These are phyloP conservation scores for Agelastica alni DNA, from an alignment of 2,888 invertebrate species.

Conservation along the genomic window DNA sequence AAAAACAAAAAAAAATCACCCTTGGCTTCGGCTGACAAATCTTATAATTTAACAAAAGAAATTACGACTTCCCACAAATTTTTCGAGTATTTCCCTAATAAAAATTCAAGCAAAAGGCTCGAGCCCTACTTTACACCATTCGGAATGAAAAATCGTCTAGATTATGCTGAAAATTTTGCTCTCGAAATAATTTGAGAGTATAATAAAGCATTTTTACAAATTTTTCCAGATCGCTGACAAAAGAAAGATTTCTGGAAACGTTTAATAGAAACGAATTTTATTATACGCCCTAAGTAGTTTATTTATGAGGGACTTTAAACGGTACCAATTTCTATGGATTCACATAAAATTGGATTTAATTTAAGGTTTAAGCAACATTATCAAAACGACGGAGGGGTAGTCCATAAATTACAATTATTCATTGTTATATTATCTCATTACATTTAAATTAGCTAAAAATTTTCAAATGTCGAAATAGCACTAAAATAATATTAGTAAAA, in stretches of 20 bases:
- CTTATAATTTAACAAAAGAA: slow-evolving; percentile 8
- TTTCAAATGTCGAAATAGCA: too few relatives aligned
- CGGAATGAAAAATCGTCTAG: slow-evolving; percentile 23
- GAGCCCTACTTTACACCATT: slow-evolving; percentile 24
- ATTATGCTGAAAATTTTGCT: slow-evolving; percentile 16
- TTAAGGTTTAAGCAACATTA: too few relatives aligned
- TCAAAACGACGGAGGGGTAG: too few relatives aligned
- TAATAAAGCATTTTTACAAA: slow-evolving; percentile 24
- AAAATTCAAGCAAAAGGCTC: slow-evolving; percentile 22
- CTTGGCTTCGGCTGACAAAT: background rate
- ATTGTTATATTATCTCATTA: too few relatives aligned
- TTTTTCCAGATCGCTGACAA: slow-evolving; percentile 7
- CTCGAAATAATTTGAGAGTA: slow-evolving; percentile 22
- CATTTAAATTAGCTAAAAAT: too few relatives aligned
- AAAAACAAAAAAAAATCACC: slow-evolving; percentile 1
- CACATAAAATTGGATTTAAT: slow-evolving; percentile 15
- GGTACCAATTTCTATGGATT: slow-evolving; percentile 5
- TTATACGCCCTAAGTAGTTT: background rate
- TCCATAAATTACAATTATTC: too few relatives aligned
- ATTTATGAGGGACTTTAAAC: slow-evolving; percentile 3
- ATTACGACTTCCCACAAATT: slow-evolving; percentile 8
- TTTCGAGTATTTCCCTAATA: slow-evolving; percentile 22
- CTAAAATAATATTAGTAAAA: too few relatives aligned
- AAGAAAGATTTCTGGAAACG: background rate
- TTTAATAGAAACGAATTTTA: slow-evolving; percentile 6